Evolutionary conservation across 2,113 vertebrate genomes (phyloP), one percentile per base, ranked within the genome.

Genomic region (Bungarus multicinctus): DNA sequence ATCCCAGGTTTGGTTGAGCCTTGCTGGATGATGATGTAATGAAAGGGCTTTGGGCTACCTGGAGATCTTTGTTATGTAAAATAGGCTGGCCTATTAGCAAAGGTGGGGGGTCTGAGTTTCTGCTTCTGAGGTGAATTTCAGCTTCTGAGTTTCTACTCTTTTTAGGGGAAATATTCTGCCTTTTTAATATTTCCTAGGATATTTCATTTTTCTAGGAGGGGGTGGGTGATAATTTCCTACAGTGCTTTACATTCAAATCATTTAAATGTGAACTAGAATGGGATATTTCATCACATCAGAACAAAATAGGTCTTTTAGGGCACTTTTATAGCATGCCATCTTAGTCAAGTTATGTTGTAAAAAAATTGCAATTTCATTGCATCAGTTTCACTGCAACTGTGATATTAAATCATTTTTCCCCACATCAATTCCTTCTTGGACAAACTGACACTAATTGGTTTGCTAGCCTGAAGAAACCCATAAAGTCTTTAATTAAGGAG

Each of bases 401-500:
- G 91, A 43, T 45, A 3, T 18, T 88, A 81, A 47, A 85, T 25
- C 0, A 0, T 91, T 93, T 93, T 90, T 92, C 93, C 85, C 39
- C 92, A 87, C 43, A 87, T 34, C 45, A 47, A 39, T n/a, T 94
- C 55, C 91, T 81, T 55, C 90, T 85, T 90, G 85, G 89, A 58
- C 57, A 74, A 93, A 60, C 2, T 23, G 86, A 45, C 1, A 93
- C 87, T 89, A 91, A 64, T 88, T 11, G 85, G 43, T 47, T 90
- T 0, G 92, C 86, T 30, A 81, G 85, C 91, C 91, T 53, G 43
- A 53, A 85, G 92, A 74, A 91, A 94, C 69, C 90, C 88, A 47
- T 74, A 87, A 50, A 50, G 89, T 30, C 85, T 47, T 45, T 89
- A 64, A 58, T 92, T 89, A 91, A 95, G 88, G 54, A 89, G 7